Evolutionary conservation across 1,140 invertebrate species (phyloP), one percentile per base, ranked within the genome.

Genomic region (Aricia agestis): DNA sequence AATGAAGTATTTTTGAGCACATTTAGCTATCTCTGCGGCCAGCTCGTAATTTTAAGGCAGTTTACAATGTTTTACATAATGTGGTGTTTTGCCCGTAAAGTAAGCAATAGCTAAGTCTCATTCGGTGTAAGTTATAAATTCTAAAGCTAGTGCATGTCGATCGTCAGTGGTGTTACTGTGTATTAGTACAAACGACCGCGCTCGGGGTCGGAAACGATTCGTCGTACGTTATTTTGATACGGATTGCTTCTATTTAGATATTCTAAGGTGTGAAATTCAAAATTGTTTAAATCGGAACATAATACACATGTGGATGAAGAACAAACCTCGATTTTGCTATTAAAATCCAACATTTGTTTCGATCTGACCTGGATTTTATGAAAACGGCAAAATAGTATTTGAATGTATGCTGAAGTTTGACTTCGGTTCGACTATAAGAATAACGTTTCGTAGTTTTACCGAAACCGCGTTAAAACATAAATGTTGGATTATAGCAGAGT

Each of bases 161-260:
- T 83, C 81, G 76, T 76, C 76, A 74, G 72, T 74, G 72, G 82
- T 82, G 74, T 76, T 82, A 79, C 82, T 87, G 83, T 89, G 88
- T 87, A 89, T 89, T 86, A 89, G 87, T 90, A 90, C 88, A 89
- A 90, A 89, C 82, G 36, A 36, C 32, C 31, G n/a, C 74, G 76
- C 78, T 72, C 36, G 36, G 36, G 58, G 72, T 78, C 73, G 79
- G 18, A 45, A 31, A 67, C 36, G 52, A 82, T 68, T 77, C 77
- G 85, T 86, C 70, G 78, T 81, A 78, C 81, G 76, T 77, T 88
- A 87, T 88, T 87, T 88, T 86, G 84, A 87, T 86, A 86, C 79
- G 76, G 81, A 74, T 79, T 73, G 74, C 77, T 75, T 85, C 84
- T 81, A 77, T 76, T 83, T 80, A 72, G 63, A 74, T 77, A 76